Evolutionary conservation across 1,140 invertebrate species (phyloP).

Genomic region (roundworm (Caenorhabditis elegans)): DNA sequence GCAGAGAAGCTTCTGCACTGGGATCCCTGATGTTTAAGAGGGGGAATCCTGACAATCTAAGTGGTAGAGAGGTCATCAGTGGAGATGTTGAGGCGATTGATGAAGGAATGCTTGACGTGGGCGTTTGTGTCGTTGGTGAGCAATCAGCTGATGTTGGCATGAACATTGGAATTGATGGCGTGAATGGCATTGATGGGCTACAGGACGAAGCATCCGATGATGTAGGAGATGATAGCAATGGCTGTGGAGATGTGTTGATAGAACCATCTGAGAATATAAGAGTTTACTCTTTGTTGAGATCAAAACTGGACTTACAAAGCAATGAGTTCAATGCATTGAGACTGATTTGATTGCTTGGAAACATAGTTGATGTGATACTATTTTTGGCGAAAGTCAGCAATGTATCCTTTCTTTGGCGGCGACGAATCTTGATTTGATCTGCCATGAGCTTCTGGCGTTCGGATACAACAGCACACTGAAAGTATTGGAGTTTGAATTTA

Average conservation of each 20-base stretch:
- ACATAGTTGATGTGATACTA: slow-evolving; percentile 39
- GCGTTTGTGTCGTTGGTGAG: slow-evolving; percentile 4
- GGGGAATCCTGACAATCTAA: not conserved
- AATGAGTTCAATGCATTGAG: not conserved
- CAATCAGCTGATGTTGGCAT: not conserved
- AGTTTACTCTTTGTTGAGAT: not conserved
- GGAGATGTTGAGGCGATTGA: not conserved
- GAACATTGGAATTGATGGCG: not conserved
- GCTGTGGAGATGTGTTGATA: slow-evolving; percentile 14
- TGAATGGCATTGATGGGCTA: not conserved
- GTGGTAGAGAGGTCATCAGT: not conserved
- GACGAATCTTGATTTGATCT: slow-evolving; percentile 64
- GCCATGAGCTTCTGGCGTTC: slow-evolving; percentile 64
- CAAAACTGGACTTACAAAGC: not conserved
- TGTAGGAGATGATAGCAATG: slow-evolving; percentile 27
- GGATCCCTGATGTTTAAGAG: no score
- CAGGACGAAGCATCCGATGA: slow-evolving; percentile 35
- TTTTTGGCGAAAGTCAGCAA: slow-evolving; percentile 55
- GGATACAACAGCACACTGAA: slow-evolving; percentile 63
- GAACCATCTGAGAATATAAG: slow-evolving; percentile 17
- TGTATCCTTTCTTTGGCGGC: slow-evolving; percentile 60
- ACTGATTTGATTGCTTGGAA: slow-evolving; percentile 13
- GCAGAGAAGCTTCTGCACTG: not conserved
- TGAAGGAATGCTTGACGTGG: not conserved
- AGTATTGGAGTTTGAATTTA: slow-evolving; percentile 14